Conservation (phyloP, 2,888 invertebrate species). For the Apantesis nais region DNA sequence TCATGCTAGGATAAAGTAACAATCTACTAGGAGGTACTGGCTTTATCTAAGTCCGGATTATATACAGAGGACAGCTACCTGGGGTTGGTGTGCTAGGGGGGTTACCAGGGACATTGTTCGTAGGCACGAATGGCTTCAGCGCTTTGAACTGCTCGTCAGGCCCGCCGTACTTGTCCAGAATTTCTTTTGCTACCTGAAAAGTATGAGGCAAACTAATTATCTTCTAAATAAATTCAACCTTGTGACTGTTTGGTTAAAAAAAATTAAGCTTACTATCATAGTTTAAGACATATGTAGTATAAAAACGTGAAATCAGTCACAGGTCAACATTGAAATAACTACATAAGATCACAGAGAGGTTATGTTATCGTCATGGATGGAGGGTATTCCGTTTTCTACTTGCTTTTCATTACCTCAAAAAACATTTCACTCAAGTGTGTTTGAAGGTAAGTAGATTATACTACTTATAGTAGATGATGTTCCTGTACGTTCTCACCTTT, state of each 20-base stretch:
- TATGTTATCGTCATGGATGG: no score
- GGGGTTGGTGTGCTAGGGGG: slow-evolving; percentile 59
- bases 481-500: slow-evolving; percentile 17
- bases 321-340: no score
- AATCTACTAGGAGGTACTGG: background rate
- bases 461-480: background rate
- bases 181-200: slow-evolving; percentile 90
- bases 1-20: background rate
- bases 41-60: slow-evolving; percentile 28
- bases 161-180: slow-evolving; percentile 92
- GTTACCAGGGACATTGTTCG: slow-evolving; percentile 71
- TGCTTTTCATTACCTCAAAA: background rate
- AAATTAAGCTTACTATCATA: no score
- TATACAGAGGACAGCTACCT: slow-evolving; percentile 66
- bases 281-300: no score
- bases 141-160: slow-evolving; percentile 72
- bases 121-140: slow-evolving; percentile 70
- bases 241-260: no score
- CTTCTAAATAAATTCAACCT: no score
- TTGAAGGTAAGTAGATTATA: background rate
- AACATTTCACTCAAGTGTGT: background rate
- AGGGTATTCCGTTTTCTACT: background rate
- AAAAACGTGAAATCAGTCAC: no score
- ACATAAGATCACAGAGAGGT: no score
- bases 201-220: background rate